Evolutionary conservation across 2,113 vertebrate species (phyloP).

Genomic region (Paramisgurnus dabryanus): DNA sequence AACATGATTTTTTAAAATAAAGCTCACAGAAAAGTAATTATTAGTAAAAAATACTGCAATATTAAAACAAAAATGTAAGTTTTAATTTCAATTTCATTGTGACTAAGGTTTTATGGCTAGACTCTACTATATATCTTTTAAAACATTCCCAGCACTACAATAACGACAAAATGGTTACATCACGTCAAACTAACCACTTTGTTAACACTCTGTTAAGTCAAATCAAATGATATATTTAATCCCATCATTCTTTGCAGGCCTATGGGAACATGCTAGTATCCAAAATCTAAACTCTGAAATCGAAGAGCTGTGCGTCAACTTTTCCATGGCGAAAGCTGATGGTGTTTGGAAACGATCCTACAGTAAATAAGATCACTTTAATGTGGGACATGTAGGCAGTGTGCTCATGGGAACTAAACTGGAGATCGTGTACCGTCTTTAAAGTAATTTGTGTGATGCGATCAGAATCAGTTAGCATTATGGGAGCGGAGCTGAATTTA

Average conservation of each 20-base stretch:
- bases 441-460: slow-evolving; percentile 27
- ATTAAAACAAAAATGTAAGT: too few relatives aligned
- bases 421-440: background rate
- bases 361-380: slow-evolving; percentile 17
- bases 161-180: background rate
- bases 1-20: too few relatives aligned
- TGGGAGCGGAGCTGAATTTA: slow-evolving; percentile 10
- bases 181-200: background rate
- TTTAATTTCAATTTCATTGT: too few relatives aligned
- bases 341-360: slow-evolving; percentile 35
- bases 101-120: too few relatives aligned
- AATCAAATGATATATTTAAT: background rate
- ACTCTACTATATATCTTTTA: background rate
- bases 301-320: slow-evolving; percentile 11
- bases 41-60: too few relatives aligned
- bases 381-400: slow-evolving; percentile 1
- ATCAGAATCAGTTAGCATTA: slow-evolving; percentile 1
- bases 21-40: too few relatives aligned
- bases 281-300: slow-evolving; percentile 8
- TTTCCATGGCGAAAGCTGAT: slow-evolving; percentile 17
- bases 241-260: slow-evolving; percentile 1
- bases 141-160: background rate
- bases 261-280: slow-evolving; percentile 7
- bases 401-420: slow-evolving; percentile 1
- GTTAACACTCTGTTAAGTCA: slow-evolving; percentile 9